Percentiles rank a stretch among this genome's conserved stretches.
Evolutionary conservation across 2,113 vertebrate genomes (phyloP).

Genomic region (Opisthocomus hoazin): DNA sequence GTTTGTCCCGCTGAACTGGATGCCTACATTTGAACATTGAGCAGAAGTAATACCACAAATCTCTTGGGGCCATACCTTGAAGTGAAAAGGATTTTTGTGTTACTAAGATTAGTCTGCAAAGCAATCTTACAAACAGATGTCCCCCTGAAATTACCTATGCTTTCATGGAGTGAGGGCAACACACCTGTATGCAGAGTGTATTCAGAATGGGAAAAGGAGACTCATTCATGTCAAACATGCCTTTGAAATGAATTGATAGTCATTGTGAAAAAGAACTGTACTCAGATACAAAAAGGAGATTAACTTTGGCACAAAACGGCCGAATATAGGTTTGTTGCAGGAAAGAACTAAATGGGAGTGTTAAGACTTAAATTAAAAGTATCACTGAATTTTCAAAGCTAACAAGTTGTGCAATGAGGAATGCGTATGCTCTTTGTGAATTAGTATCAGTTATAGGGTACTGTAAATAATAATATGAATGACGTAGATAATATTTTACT

Average conservation of each 20-base stretch:
- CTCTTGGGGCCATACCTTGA: neutral
- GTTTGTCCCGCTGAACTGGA: neutral
- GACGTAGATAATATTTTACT: slow-evolving; percentile 23
- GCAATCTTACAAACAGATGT: neutral
- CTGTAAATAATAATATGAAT: slow-evolving; percentile 49
- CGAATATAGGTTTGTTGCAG: neutral
- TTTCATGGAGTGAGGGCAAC: neutral
- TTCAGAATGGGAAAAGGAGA: neutral
- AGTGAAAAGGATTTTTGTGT: fast-evolving
- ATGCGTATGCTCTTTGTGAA: neutral
- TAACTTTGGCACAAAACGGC: neutral
- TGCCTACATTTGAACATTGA: neutral
- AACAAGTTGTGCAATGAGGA: neutral
- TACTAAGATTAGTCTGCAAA: neutral
- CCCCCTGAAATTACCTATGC: neutral
- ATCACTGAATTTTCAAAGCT: neutral
- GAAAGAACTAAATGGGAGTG: neutral
- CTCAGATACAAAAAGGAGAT: neutral
- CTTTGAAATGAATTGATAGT: neutral
- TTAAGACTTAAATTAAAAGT: neutral
- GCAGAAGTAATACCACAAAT: neutral
- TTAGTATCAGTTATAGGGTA: neutral
- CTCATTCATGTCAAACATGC: neutral
- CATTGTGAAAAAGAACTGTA: neutral
- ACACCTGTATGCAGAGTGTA: neutral